Conservation (phyloP, 2,113 vertebrate genomes). For the Chloropsis hardwickii region DNA sequence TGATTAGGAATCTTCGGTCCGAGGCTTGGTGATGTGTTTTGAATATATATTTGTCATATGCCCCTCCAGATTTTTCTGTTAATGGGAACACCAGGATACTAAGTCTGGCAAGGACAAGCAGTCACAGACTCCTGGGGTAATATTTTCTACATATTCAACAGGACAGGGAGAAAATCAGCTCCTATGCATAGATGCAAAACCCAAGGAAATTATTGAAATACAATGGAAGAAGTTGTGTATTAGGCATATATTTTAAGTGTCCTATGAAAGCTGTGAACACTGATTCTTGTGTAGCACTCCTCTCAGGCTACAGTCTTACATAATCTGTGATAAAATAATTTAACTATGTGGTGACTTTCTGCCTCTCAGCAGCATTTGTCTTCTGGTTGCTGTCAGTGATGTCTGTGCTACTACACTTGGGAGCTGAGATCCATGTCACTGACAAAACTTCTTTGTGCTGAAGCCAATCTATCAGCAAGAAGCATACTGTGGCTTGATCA, state of each 20-base stretch:
- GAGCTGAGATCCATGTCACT: neutral
- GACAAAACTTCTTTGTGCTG: neutral
- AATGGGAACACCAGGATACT: neutral
- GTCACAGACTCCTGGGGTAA: neutral
- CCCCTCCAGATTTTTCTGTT: neutral
- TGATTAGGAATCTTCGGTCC: neutral
- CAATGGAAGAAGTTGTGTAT: neutral
- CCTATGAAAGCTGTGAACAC: neutral
- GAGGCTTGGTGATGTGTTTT: neutral
- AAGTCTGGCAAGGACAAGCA: neutral
- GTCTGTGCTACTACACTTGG: neutral
- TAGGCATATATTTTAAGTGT: neutral
- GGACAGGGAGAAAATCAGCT: neutral
- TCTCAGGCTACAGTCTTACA: neutral
- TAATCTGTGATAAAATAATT: neutral
- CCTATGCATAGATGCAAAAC: neutral
- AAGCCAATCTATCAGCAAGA: neutral
- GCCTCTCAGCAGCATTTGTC: neutral
- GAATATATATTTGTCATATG: neutral
- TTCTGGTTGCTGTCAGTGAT: neutral
- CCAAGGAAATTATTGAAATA: neutral
- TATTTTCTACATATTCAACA: neutral
- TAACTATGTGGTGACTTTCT: neutral
- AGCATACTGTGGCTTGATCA: neutral
- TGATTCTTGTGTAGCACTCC: neutral